These are phyloP conservation scores for Pterobdella sp. DNA, from an alignment of 2,888 invertebrate genomes.

Conservation along the genomic window DNA sequence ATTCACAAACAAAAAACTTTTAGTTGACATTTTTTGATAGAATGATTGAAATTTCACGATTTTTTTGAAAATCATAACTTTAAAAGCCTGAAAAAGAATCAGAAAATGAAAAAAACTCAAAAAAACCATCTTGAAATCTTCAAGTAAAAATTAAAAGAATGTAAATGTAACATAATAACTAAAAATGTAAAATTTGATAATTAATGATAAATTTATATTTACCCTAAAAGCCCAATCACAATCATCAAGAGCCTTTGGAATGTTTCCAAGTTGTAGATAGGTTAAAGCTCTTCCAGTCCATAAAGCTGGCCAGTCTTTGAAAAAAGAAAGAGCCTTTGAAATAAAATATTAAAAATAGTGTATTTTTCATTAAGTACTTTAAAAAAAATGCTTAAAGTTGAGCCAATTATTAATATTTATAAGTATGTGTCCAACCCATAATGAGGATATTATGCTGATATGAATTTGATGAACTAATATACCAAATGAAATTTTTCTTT, in stretches of 20 bases:
- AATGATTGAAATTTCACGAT: too few species aligned
- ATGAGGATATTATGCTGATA: background rate
- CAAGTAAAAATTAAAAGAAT: too few species aligned
- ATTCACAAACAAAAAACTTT: too few species aligned
- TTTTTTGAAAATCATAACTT: too few species aligned
- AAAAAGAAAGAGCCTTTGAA: conserved; percentile 8
- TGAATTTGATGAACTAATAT: background rate
- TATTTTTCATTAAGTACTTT: background rate
- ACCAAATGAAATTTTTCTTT: too few species aligned
- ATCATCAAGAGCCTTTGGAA: conserved; percentile 14
- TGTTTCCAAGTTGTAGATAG: conserved; percentile 19
- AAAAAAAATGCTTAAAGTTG: background rate
- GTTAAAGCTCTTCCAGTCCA: conserved; percentile 20
- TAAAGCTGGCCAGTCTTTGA: conserved; percentile 25
- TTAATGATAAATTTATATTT: background rate
- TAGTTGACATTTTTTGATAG: too few species aligned
- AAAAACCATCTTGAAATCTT: too few species aligned
- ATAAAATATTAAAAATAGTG: background rate
- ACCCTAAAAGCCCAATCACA: conserved; percentile 27
- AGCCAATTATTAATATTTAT: background rate
- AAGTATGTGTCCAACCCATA: background rate
- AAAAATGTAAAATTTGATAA: background rate
- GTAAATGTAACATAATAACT: background rate
- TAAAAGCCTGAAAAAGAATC: too few species aligned
- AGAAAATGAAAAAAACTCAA: too few species aligned